Evolutionary conservation across 2,888 invertebrate genomes (phyloP).

Genomic region (Microctonus brassicae): DNA sequence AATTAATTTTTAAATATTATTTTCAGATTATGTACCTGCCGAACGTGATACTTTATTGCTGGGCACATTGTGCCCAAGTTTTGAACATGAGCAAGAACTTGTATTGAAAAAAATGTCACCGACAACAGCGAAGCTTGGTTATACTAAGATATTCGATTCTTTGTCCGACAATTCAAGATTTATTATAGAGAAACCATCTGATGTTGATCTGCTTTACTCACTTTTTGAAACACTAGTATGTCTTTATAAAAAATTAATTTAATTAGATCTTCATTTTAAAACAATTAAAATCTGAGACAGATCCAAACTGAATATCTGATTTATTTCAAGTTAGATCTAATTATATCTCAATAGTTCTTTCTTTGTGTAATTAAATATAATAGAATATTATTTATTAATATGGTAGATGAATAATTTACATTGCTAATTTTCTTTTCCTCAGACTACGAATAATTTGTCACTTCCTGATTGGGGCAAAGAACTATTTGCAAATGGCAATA

Average conservation of each 20-base stretch:
- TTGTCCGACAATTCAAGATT: conserved; percentile 40
- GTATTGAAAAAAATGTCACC: background rate
- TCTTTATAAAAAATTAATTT: background rate
- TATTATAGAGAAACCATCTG: conserved; percentile 37
- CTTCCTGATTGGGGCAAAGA: conserved; percentile 70
- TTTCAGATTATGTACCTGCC: conserved; percentile 41
- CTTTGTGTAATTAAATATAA: too few species aligned
- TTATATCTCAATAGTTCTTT: too few species aligned
- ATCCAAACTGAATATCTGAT: too few species aligned
- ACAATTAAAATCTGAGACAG: too few species aligned
- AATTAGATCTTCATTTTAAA: too few species aligned
- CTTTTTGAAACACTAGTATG: conserved; percentile 40
- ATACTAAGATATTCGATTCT: conserved; percentile 38
- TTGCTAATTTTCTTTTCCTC: conserved; percentile 7
- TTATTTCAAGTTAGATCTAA: too few species aligned
- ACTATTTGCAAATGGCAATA: conserved; percentile 62
- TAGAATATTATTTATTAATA: too few species aligned
- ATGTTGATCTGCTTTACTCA: conserved; percentile 46
- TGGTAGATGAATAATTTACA: too few species aligned
- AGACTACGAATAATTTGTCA: conserved; percentile 37
- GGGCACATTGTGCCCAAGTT: conserved; percentile 51
- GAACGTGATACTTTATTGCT: conserved; percentile 44
- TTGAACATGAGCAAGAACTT: conserved; percentile 41
- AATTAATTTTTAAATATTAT: background rate
- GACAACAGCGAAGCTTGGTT: conserved; percentile 21